phyloP scores from a whole-genome alignment of 2,888 invertebrate genomes.

The Cistogaster globosa region DNA sequence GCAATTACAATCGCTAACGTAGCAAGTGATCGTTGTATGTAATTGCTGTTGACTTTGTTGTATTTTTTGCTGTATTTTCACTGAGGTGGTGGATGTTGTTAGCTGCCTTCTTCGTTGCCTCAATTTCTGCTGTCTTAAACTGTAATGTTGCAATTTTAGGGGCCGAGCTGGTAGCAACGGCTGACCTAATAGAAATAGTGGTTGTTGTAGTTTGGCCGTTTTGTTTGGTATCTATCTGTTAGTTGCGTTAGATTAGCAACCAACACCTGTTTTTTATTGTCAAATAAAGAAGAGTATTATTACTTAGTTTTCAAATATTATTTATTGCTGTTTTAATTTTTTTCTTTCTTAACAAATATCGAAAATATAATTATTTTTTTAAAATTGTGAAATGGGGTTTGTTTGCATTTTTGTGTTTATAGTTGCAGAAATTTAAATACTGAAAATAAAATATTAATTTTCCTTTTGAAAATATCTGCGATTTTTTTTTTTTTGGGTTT shows the following conservation, averaged over 20 bases:
- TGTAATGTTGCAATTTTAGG: conserved; percentile 35
- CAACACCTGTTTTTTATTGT: conserved; percentile 73
- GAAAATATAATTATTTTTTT: conserved; percentile 52
- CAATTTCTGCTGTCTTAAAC: conserved; percentile 29
- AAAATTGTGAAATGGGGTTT: conserved; percentile 46
- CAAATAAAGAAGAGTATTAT: conserved; percentile 54
- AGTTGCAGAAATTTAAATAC: conserved; percentile 26
- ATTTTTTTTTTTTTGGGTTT: conserved; percentile 11
- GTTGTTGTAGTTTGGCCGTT: conserved; percentile 76
- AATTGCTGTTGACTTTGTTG: conserved; percentile 64
- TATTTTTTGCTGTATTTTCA: conserved; percentile 25
- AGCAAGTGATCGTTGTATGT: conserved; percentile 46
- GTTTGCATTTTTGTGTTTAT: conserved; percentile 43
- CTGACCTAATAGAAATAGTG: conserved; percentile 63
- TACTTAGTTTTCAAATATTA: conserved; percentile 53
- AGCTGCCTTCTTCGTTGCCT: conserved; percentile 41
- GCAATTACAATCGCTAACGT: conserved; percentile 39
- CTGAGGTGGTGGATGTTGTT: not conserved
- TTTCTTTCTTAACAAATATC: conserved; percentile 51
- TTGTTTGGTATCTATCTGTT: conserved; percentile 75
- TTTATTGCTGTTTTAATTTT: conserved; percentile 41
- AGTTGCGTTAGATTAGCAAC: conserved; percentile 77
- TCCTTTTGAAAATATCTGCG: conserved; percentile 52
- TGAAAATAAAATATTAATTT: conserved; percentile 43
- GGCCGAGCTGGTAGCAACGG: conserved; percentile 54